Evolutionary conservation across 1,140 invertebrate species (phyloP).

Genomic region (Drosophila aff.): DNA sequence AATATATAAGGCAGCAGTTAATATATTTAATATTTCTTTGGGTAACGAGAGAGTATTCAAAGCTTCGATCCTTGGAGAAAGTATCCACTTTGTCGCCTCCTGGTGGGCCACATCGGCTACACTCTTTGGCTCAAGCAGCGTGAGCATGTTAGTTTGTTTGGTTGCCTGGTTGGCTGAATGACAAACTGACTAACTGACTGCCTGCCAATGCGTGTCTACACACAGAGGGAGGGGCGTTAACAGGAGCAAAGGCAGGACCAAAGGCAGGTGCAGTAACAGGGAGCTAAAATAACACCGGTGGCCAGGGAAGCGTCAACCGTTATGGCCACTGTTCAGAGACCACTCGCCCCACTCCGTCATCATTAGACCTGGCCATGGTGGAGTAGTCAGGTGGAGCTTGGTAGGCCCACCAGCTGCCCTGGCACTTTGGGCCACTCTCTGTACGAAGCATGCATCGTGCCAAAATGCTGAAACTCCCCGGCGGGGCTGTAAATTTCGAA

Average conservation of each 20-base stretch:
- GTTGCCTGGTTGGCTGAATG: slow-evolving; percentile 50
- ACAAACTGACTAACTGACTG: slow-evolving; percentile 24
- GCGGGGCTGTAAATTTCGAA: slow-evolving; percentile 28
- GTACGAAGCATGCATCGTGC: slow-evolving; percentile 34
- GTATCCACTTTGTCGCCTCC: background rate
- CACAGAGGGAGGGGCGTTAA: slow-evolving; percentile 25
- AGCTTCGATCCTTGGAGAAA: background rate
- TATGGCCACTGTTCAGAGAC: slow-evolving; percentile 49
- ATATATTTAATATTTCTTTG: background rate
- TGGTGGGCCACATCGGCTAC: slow-evolving; percentile 27
- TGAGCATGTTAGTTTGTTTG: slow-evolving; percentile 72
- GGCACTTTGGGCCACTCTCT: slow-evolving; percentile 51
- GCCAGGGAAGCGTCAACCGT: slow-evolving; percentile 34
- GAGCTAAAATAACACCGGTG: slow-evolving; percentile 24
- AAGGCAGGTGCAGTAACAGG: slow-evolving; percentile 1
- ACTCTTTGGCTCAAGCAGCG: slow-evolving; percentile 68
- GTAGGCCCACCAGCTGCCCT: slow-evolving; percentile 35
- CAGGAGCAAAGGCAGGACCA: slow-evolving; percentile 8
- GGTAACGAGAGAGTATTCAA: background rate
- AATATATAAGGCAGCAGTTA: no score
- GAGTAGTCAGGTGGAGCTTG: background rate
- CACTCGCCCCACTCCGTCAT: slow-evolving; percentile 58
- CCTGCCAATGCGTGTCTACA: slow-evolving; percentile 61
- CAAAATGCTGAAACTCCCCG: slow-evolving; percentile 27
- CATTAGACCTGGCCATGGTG: slow-evolving; percentile 66